Conservation (phyloP, 2,797 vertebrate genomes). For the Syngnathus rostellatus region DNA sequence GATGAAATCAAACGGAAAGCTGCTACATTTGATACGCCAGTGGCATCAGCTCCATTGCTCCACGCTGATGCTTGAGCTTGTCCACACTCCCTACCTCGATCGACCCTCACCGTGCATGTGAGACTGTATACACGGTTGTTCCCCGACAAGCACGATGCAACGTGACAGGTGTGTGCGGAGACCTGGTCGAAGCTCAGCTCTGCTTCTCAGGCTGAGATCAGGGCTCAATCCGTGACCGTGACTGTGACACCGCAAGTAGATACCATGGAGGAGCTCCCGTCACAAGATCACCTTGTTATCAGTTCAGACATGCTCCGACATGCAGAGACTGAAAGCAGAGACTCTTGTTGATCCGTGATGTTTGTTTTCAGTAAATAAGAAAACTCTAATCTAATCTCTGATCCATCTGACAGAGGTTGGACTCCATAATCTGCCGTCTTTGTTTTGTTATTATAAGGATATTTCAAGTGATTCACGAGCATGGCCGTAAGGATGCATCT, state of each 20-base stretch:
- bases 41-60: background rate
- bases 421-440: conserved; percentile 10
- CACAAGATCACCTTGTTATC: conserved; percentile 10
- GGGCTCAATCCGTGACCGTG: conserved; percentile 11
- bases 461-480: conserved; percentile 13
- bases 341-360: conserved; percentile 33
- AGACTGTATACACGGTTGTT: conserved; percentile 18
- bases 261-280: background rate
- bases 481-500: conserved; percentile 18
- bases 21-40: conserved; percentile 1
- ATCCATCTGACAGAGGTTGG: conserved; percentile 15
- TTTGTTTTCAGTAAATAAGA: conserved; percentile 24
- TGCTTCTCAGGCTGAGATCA: conserved; percentile 33
- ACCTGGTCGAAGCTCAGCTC: conserved; percentile 12
- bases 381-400: conserved; percentile 11
- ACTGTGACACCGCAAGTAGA: background rate
- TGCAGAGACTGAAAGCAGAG: conserved; percentile 10
- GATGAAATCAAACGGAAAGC: conserved; percentile 14
- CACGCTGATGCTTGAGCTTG: conserved; percentile 4
- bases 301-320: conserved; percentile 25
- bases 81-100: conserved; percentile 29
- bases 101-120: conserved; percentile 22
- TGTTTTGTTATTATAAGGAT: background rate
- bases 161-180: conserved; percentile 47
- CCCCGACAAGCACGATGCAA: conserved; percentile 36